Base-by-base conservation (phyloP, 2,797 vertebrate species). In the Anabas testudineus region DNA sequence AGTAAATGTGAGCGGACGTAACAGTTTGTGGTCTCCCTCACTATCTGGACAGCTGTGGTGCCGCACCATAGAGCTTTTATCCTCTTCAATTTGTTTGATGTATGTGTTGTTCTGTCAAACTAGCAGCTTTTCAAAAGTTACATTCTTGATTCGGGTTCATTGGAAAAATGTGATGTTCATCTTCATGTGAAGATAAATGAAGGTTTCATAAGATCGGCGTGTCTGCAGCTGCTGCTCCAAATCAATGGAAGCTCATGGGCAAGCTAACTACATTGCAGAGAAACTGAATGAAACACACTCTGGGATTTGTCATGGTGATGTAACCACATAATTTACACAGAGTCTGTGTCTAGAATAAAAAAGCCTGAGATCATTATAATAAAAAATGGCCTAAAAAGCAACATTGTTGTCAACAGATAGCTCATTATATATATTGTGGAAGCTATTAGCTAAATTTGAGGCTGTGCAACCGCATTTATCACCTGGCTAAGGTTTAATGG, bases 1-100 rank as follows among this genome's bases (percentile, higher is more conserved):
- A 81, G 85, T 83, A 87, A 90, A 89, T 90, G 73, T 88, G 85
- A 89, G 80, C 48, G 43, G 87, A 90, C 85, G 3, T 84, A 85
- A 86, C 83, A 86, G 87, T 89, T 77, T 89, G 90, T 58, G 81
- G 85, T 85, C 84, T 85, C 63, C 48, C 81, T 87, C 81, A 16
- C 82, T 88, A 87, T 89, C 87, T 87, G 76, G 82, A 85, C 82
- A 73, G 80, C 81, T 78, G 71, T 41, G 67, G 74, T 9, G 67
- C 63, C 74, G 71, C 80, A 63, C 71, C 81, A 28, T 34, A 21
- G 66, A 0, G 4, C 64, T 82, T 86, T 85, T 71, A 85, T 87
- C 77, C 78, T 78, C 61, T 74, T 85, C 56, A 74, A 59, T 83
- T 76, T 81, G 66, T 72, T 72, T 91, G 81, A 83, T 77, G 72